A percentile compares a stretch with the other conserved stretches of the same genome.
These are phyloP conservation scores for Heliothis subflexa DNA, from an alignment of 1,140 invertebrate species.

Conservation along the genomic window DNA sequence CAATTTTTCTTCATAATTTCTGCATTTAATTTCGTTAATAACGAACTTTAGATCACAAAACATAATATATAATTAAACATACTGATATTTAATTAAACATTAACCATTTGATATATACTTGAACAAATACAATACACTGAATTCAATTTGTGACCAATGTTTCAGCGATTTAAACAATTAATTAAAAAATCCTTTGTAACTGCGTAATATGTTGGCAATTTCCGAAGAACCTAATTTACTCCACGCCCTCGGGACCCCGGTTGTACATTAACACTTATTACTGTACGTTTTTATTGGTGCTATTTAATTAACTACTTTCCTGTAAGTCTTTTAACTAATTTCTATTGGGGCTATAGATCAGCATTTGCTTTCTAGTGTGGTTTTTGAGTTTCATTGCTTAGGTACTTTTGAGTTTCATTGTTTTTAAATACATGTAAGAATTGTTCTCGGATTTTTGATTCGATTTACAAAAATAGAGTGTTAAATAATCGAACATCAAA, in stretches of 20 bases:
- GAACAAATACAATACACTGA: neutral
- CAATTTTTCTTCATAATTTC: no score
- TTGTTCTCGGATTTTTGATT: no score
- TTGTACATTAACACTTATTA: slow-evolving; percentile 30
- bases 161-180: neutral
- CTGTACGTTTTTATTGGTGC: slow-evolving; percentile 8
- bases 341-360: neutral
- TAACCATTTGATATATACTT: neutral
- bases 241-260: neutral
- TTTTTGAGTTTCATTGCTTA: no score
- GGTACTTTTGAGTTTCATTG: no score
- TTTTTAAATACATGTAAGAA: no score
- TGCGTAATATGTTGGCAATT: slow-evolving; percentile 13
- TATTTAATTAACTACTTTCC: slow-evolving; percentile 5
- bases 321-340: neutral
- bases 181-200: slow-evolving; percentile 24
- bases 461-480: no score
- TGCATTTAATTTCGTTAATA: no score
- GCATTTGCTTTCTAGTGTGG: neutral
- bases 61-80: no score
- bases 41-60: no score
- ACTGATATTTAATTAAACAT: neutral
- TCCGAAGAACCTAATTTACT: slow-evolving; percentile 20
- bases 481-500: no score
- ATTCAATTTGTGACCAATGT: neutral